Base-by-base conservation (phyloP, 2,113 vertebrate genomes). In the Pedetes capensis region DNA sequence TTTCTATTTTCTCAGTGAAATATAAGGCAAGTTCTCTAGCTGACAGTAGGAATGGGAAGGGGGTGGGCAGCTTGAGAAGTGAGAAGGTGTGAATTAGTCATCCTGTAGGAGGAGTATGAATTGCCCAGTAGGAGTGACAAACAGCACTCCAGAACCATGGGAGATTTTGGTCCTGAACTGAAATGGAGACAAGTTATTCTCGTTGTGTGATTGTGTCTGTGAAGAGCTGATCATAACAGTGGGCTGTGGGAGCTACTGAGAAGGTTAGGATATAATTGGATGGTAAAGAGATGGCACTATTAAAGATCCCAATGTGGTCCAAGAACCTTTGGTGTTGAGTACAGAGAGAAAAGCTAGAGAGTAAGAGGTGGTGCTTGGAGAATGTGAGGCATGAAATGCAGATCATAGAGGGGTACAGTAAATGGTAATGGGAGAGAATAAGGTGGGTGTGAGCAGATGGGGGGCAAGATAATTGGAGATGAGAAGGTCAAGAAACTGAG, bases 61-160 rank as follows among this genome's bases (percentile, higher is more conserved):
- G 37, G 23, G 91, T 85, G 61, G 82, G 88, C 29, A 91, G 63
- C 39, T 37, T 66, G 85, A 87, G 55, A 92, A 92, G 53, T 81
- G 74, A 76, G 72, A 91, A 76, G 69, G 93, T 71, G 93, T 95
- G 93, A 94, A 96, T 96, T 88, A 91, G 66, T 97, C 96, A 96
- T 55, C 22, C 0, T 3, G 68, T 44, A 64, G n/a, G 34, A 82
- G 51, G 66, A 49, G 71, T 51, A 76, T 87, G 93, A 95, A 53
- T 12, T 71, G 90, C 88, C 88, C 68, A 51, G 91, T 75, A 55
- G 66, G 79, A 75, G 63, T 86, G 93, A 85, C 32, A 71, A 59
- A 53, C 20, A 63, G 87, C 47, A 57, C 79, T 23, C 32, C 1
- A 29, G 81, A 34, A 72, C 81, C 29, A 11, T 81, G 78, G 82